Conservation (phyloP, 2,797 vertebrate species). For the Anguilla pacifica region DNA sequence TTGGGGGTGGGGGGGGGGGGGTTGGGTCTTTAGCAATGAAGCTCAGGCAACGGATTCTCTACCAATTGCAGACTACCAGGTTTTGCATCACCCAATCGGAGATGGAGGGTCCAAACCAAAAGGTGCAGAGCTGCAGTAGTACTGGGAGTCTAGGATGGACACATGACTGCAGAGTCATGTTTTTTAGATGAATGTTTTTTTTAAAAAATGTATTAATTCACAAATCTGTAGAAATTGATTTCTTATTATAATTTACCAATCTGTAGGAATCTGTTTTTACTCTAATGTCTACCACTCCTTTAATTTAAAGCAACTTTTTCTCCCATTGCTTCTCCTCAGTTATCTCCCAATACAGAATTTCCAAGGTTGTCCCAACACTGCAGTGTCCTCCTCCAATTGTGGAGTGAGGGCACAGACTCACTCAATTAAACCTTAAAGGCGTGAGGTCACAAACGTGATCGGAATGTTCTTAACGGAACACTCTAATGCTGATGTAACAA, state of each 20-base stretch:
- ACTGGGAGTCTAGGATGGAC: background rate
- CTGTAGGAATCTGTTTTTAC: background rate
- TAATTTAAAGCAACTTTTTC: background rate
- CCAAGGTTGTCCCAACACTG: too few relatives aligned
- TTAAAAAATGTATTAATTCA: background rate
- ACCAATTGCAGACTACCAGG: background rate
- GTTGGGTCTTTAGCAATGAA: background rate
- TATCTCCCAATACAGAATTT: too few relatives aligned
- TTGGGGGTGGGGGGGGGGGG: background rate
- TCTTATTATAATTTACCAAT: background rate
- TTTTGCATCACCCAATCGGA: background rate
- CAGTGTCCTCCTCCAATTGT: too few relatives aligned
- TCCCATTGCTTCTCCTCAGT: background rate
- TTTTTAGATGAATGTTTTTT: too few relatives aligned
- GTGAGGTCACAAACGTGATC: background rate
- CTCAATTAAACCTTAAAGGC: too few relatives aligned
- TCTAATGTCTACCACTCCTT: background rate
- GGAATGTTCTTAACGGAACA: background rate
- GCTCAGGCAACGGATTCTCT: background rate
- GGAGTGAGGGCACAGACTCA: too few relatives aligned
- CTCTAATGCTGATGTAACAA: too few relatives aligned
- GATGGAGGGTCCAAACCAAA: background rate
- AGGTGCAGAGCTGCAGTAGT: background rate
- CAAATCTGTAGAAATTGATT: background rate
- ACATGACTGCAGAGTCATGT: background rate